Evolutionary conservation across 2,113 vertebrate species (phyloP), one percentile per base, ranked within the genome.

Genomic region (Mustela lutreola): DNA sequence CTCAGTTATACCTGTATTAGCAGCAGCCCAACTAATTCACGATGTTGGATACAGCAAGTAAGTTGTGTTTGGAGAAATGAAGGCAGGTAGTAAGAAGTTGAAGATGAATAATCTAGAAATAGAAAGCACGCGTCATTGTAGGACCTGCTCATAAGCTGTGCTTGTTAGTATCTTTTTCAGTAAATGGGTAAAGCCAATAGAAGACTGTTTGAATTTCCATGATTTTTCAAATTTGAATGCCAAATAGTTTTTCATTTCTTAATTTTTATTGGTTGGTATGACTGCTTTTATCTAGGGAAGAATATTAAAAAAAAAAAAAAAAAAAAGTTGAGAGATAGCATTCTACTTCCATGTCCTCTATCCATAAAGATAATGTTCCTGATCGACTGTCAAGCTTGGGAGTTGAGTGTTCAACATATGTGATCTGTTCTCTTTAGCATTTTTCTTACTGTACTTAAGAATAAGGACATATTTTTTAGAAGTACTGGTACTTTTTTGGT

Each of bases 281-380:
- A 81, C 28, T 76, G 8, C 24, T 84, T 87, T 93, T 28, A 21
- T 82, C 53, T 58, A 31, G 4, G 97, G 5, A 94, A 60, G 19
- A 7, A 4, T 89, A 62, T 45, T 1, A 9, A 45, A 45, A 12
- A 1, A 7, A 39, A 39, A 1, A n/a, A n/a, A n/a, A 7, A 39
- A 73, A 5, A 21, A 7, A 2, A 18, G 70, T 50, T 11, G n/a
- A 45, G n/a, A 81, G 70, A 70, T n/a, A 81, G 21, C 8, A 67
- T 67, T n/a, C n/a, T 1, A 36, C 19, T 88, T 45, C 56, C 5
- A 22, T 39, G 15, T 76, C 36, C 9, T 42, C 50, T 86, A 18
- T 31, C 16, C 4, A 10, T 70, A 86, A 8, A 50, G 21, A 71
- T 63, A 53, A 48, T 2, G 9, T 39, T 65, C 3, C 36, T 53